Conservation (phyloP, 2,113 vertebrate genomes). For the Actinemys pallida region DNA sequence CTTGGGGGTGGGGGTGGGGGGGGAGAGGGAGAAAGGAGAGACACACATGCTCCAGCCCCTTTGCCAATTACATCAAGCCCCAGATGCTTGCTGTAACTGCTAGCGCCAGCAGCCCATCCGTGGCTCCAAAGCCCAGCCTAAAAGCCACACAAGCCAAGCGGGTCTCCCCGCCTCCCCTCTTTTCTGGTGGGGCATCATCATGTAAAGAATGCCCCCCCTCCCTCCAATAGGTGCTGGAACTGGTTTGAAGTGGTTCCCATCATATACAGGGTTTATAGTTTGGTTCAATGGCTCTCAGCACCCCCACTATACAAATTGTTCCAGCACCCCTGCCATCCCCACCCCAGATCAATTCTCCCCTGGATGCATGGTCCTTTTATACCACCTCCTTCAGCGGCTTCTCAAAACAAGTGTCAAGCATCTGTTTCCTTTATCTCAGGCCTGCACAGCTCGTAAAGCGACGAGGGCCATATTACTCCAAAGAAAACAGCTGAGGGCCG, state of each 20-base stretch:
- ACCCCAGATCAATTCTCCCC: neutral
- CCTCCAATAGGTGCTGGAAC: neutral
- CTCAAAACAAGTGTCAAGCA: accelerated
- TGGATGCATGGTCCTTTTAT: accelerated
- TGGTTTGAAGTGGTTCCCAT: neutral
- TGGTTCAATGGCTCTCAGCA: too few relatives aligned
- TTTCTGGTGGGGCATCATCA: neutral
- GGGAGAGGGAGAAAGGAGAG: neutral
- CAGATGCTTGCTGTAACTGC: neutral
- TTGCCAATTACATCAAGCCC: neutral
- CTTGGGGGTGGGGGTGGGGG: neutral
- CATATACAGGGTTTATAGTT: neutral
- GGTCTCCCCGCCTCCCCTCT: neutral
- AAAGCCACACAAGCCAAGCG: neutral
- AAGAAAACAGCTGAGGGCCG: too few relatives aligned
- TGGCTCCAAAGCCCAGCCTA: neutral
- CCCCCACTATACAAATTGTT: too few relatives aligned
- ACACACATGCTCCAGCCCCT: neutral
- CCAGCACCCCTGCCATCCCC: too few relatives aligned
- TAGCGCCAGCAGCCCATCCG: neutral
- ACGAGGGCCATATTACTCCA: too few relatives aligned
- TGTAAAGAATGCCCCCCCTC: neutral
- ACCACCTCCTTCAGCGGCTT: accelerated
- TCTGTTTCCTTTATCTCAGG: neutral
- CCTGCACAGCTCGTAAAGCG: too few relatives aligned